A percentile compares a stretch with the other conserved stretches of the same genome.
phyloP scores from a whole-genome alignment of 2,888 invertebrate genomes.

The Melanargia galathea region DNA sequence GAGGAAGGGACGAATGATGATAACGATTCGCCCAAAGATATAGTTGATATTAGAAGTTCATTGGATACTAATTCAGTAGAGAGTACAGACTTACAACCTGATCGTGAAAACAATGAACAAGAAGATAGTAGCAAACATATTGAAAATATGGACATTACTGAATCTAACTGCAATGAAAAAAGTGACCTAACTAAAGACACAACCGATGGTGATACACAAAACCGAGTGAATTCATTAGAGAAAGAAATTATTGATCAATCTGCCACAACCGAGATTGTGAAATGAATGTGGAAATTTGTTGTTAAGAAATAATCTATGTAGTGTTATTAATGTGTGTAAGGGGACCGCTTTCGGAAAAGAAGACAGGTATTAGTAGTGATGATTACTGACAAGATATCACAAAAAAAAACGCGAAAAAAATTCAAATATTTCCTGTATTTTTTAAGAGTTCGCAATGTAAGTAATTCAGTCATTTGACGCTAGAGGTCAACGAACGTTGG shows the following conservation, averaged over 20 bases:
- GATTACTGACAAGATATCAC: no score
- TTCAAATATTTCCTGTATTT: no score
- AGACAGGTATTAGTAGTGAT: no score
- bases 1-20: slow-evolving; percentile 4
- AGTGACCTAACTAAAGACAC: not conserved
- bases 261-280: not conserved
- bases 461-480: no score
- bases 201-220: not conserved
- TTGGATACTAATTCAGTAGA: slow-evolving; percentile 24
- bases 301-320: not conserved
- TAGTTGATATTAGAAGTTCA: slow-evolving; percentile 19
- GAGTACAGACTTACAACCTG: slow-evolving; percentile 17
- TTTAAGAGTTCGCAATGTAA: no score
- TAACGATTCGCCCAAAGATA: slow-evolving; percentile 9
- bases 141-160: slow-evolving; percentile 12
- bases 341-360: no score
- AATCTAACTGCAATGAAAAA: slow-evolving; percentile 1
- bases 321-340: no score
- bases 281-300: not conserved
- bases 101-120: slow-evolving; percentile 10
- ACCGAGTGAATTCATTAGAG: not conserved
- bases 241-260: not conserved
- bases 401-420: no score
- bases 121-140: not conserved
- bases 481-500: no score